Conservation (phyloP, 2,797 vertebrate species). For the Pagetopsis macropterus region DNA sequence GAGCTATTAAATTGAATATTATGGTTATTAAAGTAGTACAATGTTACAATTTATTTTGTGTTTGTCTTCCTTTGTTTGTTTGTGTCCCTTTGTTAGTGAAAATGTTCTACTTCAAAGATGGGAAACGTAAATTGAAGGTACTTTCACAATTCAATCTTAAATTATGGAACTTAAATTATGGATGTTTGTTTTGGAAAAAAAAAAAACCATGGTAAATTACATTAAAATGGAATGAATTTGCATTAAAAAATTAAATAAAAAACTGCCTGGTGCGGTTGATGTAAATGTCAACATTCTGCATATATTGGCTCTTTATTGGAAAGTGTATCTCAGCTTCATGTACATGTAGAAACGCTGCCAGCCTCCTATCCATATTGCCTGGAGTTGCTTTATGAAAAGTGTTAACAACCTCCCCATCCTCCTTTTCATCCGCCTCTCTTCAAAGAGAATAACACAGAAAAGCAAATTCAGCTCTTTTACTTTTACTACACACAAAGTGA, state of each 20-base stretch:
- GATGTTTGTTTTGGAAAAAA: no score
- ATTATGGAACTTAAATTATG: not conserved
- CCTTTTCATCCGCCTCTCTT: constrained; percentile 45
- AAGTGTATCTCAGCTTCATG: constrained; percentile 3
- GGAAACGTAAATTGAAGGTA: not conserved
- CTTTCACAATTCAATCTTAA: not conserved
- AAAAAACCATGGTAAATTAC: not conserved
- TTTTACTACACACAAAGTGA: constrained; percentile 34
- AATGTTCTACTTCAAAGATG: not conserved
- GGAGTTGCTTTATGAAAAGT: constrained; percentile 41
- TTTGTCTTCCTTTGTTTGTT: not conserved
- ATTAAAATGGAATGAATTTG: not conserved
- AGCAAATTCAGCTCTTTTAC: constrained; percentile 37
- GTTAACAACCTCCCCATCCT: constrained; percentile 11
- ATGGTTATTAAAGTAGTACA: not conserved
- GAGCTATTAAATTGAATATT: not conserved
- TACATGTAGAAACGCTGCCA: constrained; percentile 1
- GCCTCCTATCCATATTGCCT: constrained; percentile 28
- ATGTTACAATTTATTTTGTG: not conserved
- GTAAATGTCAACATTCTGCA: not conserved
- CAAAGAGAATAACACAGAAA: constrained; percentile 60
- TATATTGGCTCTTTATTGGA: constrained; percentile 11
- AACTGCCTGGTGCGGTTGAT: not conserved
- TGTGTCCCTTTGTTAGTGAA: not conserved
- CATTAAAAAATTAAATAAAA: not conserved